Evolutionary conservation across 2,113 vertebrate genomes (phyloP).

Genomic region (Gymnogyps californianus): DNA sequence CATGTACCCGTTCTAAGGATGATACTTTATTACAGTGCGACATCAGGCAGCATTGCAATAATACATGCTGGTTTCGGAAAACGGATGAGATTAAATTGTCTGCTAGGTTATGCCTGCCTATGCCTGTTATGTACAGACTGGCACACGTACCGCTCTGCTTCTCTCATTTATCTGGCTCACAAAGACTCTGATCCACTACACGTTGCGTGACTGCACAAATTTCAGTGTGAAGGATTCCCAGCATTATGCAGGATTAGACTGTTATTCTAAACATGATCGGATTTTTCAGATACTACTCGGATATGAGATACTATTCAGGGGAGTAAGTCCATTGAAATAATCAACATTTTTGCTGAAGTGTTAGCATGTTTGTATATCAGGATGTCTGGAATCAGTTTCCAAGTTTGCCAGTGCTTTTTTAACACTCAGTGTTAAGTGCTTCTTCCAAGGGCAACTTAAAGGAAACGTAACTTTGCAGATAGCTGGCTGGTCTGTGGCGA

Average conservation of each 20-base stretch:
- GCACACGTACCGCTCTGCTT: not conserved
- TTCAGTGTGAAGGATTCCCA: not conserved
- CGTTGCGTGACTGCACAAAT: not conserved
- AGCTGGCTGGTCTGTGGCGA: fast-evolving
- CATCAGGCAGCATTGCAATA: not conserved
- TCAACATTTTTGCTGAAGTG: not conserved
- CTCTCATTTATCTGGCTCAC: not conserved
- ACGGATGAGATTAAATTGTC: not conserved
- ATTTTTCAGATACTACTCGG: not conserved
- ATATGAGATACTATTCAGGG: not conserved
- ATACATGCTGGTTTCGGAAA: not conserved
- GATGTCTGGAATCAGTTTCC: not conserved
- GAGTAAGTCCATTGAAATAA: not conserved
- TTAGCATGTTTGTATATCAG: not conserved
- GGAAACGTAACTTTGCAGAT: not conserved
- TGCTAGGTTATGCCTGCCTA: not conserved
- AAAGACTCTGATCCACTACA: not conserved
- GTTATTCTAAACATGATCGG: slow-evolving; percentile 11
- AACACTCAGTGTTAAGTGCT: not conserved
- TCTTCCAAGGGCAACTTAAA: not conserved
- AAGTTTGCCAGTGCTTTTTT: not conserved
- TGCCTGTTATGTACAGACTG: not conserved
- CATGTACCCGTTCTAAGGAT: slow-evolving; percentile 28
- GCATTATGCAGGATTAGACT: not conserved
- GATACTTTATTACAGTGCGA: slow-evolving; percentile 25